These are phyloP conservation scores for Scartelaos histophorus DNA, from an alignment of 2,113 vertebrate species.

Conservation along the genomic window DNA sequence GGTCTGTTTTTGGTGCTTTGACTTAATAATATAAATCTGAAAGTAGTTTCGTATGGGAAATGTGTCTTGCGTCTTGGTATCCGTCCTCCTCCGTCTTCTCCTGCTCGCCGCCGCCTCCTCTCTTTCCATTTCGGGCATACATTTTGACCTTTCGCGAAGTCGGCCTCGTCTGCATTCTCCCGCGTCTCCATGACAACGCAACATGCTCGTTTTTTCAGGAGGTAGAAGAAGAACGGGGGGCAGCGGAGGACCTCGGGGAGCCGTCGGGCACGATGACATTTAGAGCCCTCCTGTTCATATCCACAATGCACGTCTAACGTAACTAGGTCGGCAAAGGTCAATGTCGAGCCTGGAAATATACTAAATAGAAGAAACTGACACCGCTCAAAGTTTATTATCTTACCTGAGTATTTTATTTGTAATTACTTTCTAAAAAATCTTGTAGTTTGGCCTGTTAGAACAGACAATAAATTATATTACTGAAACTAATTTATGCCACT, in stretches of 20 bases:
- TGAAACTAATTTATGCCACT: no score
- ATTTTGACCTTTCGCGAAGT: constrained; percentile 30
- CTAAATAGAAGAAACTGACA: no score
- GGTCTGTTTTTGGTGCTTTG: no score
- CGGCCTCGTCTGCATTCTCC: constrained; percentile 27
- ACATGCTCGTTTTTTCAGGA: constrained; percentile 2
- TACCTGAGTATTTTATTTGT: no score
- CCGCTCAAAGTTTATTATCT: no score
- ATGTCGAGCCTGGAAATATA: no score
- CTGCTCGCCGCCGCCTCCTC: constrained; percentile 2
- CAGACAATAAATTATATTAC: no score
- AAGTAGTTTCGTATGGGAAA: no score
- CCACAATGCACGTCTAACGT: neutral
- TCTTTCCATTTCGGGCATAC: constrained; percentile 28
- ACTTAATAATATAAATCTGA: no score
- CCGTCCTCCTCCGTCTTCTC: neutral
- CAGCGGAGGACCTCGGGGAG: neutral
- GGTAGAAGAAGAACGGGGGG: neutral
- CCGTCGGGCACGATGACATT: neutral
- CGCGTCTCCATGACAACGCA: constrained; percentile 48
- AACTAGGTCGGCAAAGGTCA: no score
- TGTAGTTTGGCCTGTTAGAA: no score
- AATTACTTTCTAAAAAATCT: no score
- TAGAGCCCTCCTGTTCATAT: neutral
- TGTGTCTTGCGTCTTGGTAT: neutral